phyloP scores from a whole-genome alignment of 2,797 vertebrate species.

The Geotrypetes seraphini region DNA sequence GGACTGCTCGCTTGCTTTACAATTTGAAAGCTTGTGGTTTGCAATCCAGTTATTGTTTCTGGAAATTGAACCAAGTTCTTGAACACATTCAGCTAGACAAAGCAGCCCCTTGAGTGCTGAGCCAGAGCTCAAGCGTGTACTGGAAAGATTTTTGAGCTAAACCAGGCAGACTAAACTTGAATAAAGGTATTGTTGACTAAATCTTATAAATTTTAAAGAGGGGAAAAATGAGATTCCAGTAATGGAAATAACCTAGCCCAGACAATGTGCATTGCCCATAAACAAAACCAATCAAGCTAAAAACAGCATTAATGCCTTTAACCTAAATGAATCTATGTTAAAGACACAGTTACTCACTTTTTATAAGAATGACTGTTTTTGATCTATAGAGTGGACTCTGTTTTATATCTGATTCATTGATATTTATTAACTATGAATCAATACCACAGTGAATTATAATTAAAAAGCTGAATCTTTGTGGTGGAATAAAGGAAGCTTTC shows the following conservation, averaged over 20 bases:
- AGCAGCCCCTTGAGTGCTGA: slow-evolving; percentile 10
- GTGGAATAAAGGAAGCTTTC: no score
- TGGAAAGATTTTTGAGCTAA: slow-evolving; percentile 5
- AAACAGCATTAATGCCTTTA: not conserved
- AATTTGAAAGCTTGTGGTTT: not conserved
- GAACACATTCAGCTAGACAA: not conserved
- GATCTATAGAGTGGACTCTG: no score
- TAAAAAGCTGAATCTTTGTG: no score
- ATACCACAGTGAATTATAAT: no score
- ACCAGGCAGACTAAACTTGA: slow-evolving; percentile 17
- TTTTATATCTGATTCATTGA: no score
- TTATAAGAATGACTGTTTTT: not conserved
- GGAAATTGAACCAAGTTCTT: not conserved
- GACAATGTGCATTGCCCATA: not conserved
- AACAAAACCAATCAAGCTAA: slow-evolving; percentile 5
- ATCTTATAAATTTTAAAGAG: slow-evolving; percentile 13
- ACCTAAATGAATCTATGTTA: not conserved
- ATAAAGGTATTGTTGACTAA: slow-evolving; percentile 28
- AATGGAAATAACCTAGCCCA: not conserved
- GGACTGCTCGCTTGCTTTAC: not conserved
- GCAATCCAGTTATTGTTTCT: slow-evolving; percentile 6
- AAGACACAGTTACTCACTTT: not conserved
- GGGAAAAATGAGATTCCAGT: slow-evolving; percentile 4
- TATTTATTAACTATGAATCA: no score
- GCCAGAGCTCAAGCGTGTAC: not conserved